Evolutionary conservation across 1,140 invertebrate species (phyloP), one percentile per base, ranked within the genome.

Genomic region (Zaprionus inermis): DNA sequence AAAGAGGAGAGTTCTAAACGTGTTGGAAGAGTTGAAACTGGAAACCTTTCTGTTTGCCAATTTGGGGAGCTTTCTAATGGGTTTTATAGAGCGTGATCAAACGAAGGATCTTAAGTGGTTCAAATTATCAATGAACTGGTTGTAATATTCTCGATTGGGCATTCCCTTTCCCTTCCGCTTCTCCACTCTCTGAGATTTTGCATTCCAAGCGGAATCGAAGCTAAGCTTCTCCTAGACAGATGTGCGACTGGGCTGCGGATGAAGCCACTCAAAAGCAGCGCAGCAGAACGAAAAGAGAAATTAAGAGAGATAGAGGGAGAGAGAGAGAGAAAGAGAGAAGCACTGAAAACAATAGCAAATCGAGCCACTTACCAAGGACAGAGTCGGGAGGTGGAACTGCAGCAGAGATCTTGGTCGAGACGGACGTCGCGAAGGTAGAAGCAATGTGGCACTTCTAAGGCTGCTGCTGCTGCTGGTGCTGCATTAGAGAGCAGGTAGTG

Each of bases 401-500:
- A 59, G 18, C 44, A 49, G 49, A 41, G 57, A 58, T 64, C 38
- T 44, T 44, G 38, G 38, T 7, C 56, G 10, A 52, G 49, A 52
- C 3, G 5, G 18, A 10, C 18, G 24, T 7, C 14, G 34, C 22
- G 12, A 7, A 52, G 49, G 11, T 5, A 24, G 22, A 41, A 30
- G 52, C 77, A 18, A 20, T 67, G 38, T 16, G 64, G 76, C 82
- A 85, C 60, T 85, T 82, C 67, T 85, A 85, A 60, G 82, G 83
- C 83, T 85, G 82, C 81, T 71, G 81, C 81, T 71, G 81, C 70
- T 55, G 52, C 55, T 32, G 30, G 30, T 32, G 9, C 22, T 28
- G 24, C 24, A 81, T 78, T 78, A 82, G 80, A 82, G 58, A 65
- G 61, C 28, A 49, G 34, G 20, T n/a, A 22, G 24, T 28, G 24